Conservation (phyloP, 2,797 vertebrate species). For the Gambusia yucatana region DNA sequence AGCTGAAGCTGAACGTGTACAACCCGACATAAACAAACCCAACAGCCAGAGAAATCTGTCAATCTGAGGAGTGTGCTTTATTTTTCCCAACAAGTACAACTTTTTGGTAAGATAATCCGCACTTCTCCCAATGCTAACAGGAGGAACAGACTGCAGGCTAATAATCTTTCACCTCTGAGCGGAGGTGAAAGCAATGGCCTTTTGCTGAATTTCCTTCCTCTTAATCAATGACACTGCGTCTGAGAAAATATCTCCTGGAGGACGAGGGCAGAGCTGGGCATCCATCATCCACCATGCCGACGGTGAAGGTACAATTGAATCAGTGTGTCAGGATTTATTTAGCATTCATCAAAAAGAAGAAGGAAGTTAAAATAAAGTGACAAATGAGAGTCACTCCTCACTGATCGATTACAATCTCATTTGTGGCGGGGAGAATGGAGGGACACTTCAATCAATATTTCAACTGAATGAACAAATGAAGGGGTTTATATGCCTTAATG, state of each 20-base stretch:
- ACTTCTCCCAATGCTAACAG: constrained; percentile 45
- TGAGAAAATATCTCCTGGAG: constrained; percentile 64
- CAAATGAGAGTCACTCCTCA: constrained; percentile 17
- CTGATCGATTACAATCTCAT: constrained; percentile 32
- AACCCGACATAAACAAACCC: constrained; percentile 53
- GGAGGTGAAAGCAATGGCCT: constrained; percentile 66
- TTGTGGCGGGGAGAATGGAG: neutral
- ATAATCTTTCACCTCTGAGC: constrained; percentile 65
- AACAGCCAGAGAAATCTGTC: constrained; percentile 54
- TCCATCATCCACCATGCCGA: constrained; percentile 60
- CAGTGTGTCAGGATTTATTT: constrained; percentile 49
- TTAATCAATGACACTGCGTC: constrained; percentile 75
- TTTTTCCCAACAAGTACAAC: constrained; percentile 33
- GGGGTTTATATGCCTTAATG: neutral
- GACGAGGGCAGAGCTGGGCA: constrained; percentile 41
- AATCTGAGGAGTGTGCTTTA: constrained; percentile 46
- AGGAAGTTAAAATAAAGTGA: constrained; percentile 47
- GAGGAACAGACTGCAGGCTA: constrained; percentile 61
- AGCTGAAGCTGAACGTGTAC: constrained; percentile 38
- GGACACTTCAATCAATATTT: constrained; percentile 9
- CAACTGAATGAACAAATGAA: neutral
- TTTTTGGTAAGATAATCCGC: constrained; percentile 60
- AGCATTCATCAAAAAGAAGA: constrained; percentile 56
- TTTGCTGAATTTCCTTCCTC: constrained; percentile 69
- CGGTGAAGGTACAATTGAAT: constrained; percentile 63